Conservation (phyloP, 2,113 vertebrate genomes). For the Serilophus lunatus region DNA sequence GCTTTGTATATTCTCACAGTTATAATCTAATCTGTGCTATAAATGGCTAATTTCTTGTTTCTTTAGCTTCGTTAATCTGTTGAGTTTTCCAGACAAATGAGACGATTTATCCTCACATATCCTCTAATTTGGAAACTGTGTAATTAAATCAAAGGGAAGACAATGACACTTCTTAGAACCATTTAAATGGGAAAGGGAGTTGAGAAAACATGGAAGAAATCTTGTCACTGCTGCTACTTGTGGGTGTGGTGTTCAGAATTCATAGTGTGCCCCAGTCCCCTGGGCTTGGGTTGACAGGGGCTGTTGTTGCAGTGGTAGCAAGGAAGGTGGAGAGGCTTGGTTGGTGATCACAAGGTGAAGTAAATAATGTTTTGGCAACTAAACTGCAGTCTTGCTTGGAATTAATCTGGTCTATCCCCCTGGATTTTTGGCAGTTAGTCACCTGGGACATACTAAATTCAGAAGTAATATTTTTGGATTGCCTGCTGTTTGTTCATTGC, state of each 20-base stretch:
- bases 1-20: not conserved
- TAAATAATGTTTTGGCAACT: not conserved
- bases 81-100: not conserved
- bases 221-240: not conserved
- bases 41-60: not conserved
- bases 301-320: not conserved
- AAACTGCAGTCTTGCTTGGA: not conserved
- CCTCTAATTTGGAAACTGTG: not conserved
- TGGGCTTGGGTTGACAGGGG: not conserved
- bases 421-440: not conserved
- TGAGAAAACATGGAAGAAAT: not conserved
- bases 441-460: not conserved
- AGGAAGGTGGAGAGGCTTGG: not conserved
- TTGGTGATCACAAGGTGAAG: not conserved
- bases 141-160: not conserved
- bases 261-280: not conserved
- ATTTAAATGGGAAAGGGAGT: not conserved
- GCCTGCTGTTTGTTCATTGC: not conserved
- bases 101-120: too few relatives aligned
- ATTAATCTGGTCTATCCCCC: not conserved
- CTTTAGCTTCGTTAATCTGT: not conserved
- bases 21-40: not conserved
- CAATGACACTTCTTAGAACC: fast-evolving
- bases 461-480: not conserved
- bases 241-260: not conserved